Evolutionary conservation across 2,888 invertebrate species (phyloP).

Genomic region (Cephus nigrinus): DNA sequence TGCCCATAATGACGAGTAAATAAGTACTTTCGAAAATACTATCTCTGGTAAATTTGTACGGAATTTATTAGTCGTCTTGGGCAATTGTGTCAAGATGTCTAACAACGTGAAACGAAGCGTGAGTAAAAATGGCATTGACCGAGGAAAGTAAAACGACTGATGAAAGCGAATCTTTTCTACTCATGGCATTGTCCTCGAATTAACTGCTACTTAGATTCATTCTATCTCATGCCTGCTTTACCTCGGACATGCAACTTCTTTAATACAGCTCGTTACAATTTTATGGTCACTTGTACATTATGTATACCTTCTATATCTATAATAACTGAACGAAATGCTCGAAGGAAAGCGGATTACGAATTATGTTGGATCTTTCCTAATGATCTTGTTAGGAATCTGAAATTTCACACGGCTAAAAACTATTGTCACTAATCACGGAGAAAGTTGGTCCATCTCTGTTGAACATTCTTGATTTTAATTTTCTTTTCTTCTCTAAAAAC

Average conservation of each 20-base stretch:
- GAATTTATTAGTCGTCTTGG: background rate
- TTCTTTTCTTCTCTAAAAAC: background rate
- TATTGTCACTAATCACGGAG: background rate
- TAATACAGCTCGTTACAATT: background rate
- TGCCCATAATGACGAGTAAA: background rate
- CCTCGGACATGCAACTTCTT: background rate
- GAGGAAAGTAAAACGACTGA: constrained; percentile 40
- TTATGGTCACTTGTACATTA: background rate
- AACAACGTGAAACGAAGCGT: constrained; percentile 2
- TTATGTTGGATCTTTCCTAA: background rate
- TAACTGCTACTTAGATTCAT: background rate
- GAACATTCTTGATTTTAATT: background rate
- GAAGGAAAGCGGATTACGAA: background rate
- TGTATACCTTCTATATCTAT: background rate
- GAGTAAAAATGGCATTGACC: constrained; percentile 47
- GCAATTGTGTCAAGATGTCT: background rate
- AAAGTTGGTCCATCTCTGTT: background rate
- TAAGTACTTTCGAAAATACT: background rate
- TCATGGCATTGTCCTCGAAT: constrained; percentile 3
- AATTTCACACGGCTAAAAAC: background rate
- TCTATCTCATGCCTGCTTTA: background rate
- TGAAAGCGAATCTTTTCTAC: constrained; percentile 33
- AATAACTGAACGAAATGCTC: background rate
- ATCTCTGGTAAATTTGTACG: background rate
- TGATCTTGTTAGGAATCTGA: background rate